Evolutionary conservation across 1,140 invertebrate species (phyloP).

Genomic region (Oncopodura yosiiana): DNA sequence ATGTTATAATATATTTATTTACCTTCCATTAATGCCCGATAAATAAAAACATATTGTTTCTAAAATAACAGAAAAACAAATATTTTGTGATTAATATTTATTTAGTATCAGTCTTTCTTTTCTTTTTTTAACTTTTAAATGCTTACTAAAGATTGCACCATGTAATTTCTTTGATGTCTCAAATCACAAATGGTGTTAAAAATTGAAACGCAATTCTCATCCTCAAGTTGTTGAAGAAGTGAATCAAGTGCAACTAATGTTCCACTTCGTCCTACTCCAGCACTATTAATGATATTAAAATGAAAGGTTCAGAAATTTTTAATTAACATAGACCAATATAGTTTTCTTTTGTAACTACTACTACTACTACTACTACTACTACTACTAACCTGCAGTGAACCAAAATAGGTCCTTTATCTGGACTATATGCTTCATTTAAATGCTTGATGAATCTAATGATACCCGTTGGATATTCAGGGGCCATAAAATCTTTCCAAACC

Average conservation of each 20-base stretch:
- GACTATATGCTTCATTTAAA: conserved; percentile 74
- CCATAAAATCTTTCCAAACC: conserved; percentile 89
- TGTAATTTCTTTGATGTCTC: conserved; percentile 77
- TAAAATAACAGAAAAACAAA: conserved; percentile 40
- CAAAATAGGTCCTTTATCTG: conserved; percentile 70
- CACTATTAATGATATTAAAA: no score
- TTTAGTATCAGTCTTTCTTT: no score
- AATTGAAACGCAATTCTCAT: conserved; percentile 71
- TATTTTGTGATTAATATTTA: background rate
- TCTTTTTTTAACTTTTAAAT: no score
- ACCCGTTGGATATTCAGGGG: conserved; percentile 80
- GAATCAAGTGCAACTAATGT: conserved; percentile 83
- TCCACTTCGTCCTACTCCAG: conserved; percentile 83
- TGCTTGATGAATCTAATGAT: conserved; percentile 81
- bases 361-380: conserved; percentile 26
- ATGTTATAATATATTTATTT: no score
- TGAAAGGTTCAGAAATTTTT: background rate
- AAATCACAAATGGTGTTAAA: conserved; percentile 83
- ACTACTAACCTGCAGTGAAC: conserved; percentile 92
- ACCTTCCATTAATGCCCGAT: conserved; percentile 86
- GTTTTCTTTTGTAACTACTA: background rate
- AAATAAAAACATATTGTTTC: conserved; percentile 97
- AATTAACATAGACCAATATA: background rate
- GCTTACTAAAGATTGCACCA: conserved; percentile 78
- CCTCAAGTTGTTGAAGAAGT: conserved; percentile 68